These are phyloP conservation scores for Probosciger aterrimus DNA, from an alignment of 2,113 vertebrate species.

Conservation along the genomic window DNA sequence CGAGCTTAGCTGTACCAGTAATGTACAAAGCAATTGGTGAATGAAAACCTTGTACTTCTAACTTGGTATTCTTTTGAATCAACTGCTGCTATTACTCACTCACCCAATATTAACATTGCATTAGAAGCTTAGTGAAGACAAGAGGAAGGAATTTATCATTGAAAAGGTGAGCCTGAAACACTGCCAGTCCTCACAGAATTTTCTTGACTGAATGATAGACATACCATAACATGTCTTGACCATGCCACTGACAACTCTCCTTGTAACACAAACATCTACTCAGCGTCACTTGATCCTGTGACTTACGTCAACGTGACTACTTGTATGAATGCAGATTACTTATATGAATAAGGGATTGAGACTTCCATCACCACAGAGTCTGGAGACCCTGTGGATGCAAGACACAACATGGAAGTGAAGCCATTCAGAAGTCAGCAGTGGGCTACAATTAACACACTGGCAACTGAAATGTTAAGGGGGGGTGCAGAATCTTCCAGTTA, in stretches of 20 bases:
- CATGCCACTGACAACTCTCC: not conserved
- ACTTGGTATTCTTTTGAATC: not conserved
- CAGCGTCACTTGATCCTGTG: not conserved
- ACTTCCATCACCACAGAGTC: not conserved
- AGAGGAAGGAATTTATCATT: not conserved
- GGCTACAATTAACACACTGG: not conserved
- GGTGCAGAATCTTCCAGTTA: not conserved
- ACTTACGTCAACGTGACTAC: not conserved
- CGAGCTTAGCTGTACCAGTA: not conserved
- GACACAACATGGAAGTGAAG: not conserved
- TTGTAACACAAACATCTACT: not conserved
- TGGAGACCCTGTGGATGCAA: not conserved
- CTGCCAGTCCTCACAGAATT: not conserved
- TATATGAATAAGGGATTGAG: not conserved
- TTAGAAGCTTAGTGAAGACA: not conserved
- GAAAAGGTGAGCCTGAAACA: slow-evolving; percentile 2
- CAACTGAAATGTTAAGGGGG: not conserved
- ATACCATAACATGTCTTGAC: not conserved
- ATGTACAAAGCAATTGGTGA: not conserved
- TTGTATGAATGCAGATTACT: not conserved
- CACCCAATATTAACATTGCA: not conserved
- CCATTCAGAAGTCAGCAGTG: not conserved
- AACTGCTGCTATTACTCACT: not conserved
- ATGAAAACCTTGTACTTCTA: not conserved
- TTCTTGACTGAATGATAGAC: not conserved